Percentiles rank a stretch among this genome's conserved stretches.
phyloP scores from a whole-genome alignment of 2,888 invertebrate genomes.

The Caenorhabditis drosophilae region DNA sequence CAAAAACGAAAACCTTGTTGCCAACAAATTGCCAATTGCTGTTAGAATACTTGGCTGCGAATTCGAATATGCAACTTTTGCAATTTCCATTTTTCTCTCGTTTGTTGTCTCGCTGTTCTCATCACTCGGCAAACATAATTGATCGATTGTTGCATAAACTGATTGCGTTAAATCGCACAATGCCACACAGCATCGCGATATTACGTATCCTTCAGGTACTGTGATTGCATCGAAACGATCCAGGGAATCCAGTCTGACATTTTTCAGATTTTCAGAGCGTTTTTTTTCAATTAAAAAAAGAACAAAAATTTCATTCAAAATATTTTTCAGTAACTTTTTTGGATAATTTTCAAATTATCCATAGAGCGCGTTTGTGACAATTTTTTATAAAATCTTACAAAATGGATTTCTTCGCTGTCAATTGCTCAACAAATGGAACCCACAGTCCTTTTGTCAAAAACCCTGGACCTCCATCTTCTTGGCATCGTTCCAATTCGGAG shows the following conservation, averaged over 20 bases:
- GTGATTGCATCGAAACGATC: conserved; percentile 91
- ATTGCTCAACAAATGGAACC: conserved; percentile 49
- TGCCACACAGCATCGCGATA: conserved; percentile 77
- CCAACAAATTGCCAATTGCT: conserved; percentile 32
- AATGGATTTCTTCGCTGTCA: conserved; percentile 47
- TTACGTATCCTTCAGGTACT: conserved; percentile 95
- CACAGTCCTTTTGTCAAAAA: conserved; percentile 43
- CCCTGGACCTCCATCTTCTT: conserved; percentile 46
- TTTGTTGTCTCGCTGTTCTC: conserved; percentile 21
- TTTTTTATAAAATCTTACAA: conserved; percentile 27
- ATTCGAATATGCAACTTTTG: conserved; percentile 26
- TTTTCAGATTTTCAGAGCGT: neutral
- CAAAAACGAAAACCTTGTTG: conserved; percentile 17
- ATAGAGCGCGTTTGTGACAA: too few relatives aligned
- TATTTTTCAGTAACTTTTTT: too few relatives aligned
- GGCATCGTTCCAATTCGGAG: conserved; percentile 41
- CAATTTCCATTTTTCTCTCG: conserved; percentile 21
- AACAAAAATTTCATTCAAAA: neutral
- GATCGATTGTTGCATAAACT: conserved; percentile 38
- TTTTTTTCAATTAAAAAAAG: neutral
- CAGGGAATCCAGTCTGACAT: conserved; percentile 85
- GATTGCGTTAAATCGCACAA: conserved; percentile 41
- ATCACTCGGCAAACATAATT: conserved; percentile 20
- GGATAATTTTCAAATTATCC: too few relatives aligned
- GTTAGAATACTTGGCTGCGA: conserved; percentile 33